These are phyloP conservation scores for Mimumesa dahlbomi DNA, from an alignment of 2,888 invertebrate species.

Conservation along the genomic window DNA sequence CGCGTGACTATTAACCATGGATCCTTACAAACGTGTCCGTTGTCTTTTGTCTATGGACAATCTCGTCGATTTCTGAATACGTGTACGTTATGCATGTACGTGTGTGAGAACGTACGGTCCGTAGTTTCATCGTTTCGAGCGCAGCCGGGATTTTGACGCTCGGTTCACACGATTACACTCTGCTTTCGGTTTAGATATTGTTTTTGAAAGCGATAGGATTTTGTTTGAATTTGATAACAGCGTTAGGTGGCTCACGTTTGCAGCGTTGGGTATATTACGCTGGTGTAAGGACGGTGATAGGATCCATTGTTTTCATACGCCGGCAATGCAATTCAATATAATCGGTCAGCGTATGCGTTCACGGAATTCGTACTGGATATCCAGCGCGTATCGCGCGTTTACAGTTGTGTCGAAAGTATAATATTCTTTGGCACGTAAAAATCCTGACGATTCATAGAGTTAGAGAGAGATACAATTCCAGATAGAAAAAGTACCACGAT, in stretches of 20 bases:
- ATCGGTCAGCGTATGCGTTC: slow-evolving; percentile 43
- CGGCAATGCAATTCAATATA: slow-evolving; percentile 36
- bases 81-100: neutral
- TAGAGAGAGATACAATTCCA: neutral
- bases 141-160: neutral
- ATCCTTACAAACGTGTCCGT: slow-evolving; percentile 35
- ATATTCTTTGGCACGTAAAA: neutral
- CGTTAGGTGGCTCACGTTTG: slow-evolving; percentile 8
- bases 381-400: neutral
- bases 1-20: slow-evolving; percentile 59
- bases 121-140: neutral
- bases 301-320: slow-evolving; percentile 10
- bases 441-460: neutral
- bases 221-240: slow-evolving; percentile 7
- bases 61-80: slow-evolving; percentile 30
- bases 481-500: neutral
- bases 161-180: no score
- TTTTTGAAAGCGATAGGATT: neutral
- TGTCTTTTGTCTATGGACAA: slow-evolving; percentile 52
- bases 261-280: no score
- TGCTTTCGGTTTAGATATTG: no score
- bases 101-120: neutral
- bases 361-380: slow-evolving; percentile 30
- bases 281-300: slow-evolving; percentile 5
- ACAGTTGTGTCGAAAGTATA: slow-evolving; percentile 4